These are phyloP conservation scores for Tenodera sinensis DNA, from an alignment of 2,888 invertebrate genomes.

Conservation along the genomic window DNA sequence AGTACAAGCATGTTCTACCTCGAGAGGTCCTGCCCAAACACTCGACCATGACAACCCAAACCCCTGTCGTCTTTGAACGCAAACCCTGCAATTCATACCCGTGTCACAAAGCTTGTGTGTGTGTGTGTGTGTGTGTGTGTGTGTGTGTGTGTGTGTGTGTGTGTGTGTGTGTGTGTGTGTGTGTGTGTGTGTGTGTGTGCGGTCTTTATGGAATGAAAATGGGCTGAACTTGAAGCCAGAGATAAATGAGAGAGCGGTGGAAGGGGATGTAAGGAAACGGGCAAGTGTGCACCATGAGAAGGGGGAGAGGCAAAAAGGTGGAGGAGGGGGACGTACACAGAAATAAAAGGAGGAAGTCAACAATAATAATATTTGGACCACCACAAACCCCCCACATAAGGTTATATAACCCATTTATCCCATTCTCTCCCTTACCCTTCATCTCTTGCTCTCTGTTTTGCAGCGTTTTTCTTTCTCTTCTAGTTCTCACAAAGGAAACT, in stretches of 20 bases:
- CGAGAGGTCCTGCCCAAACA: background rate
- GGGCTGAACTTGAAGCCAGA: background rate
- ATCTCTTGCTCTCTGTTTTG: background rate
- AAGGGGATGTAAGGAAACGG: background rate
- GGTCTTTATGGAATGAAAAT: constrained; percentile 4
- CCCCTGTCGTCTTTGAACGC: background rate
- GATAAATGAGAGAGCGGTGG: background rate
- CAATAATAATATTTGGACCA: constrained; percentile 21
- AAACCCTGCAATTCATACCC: background rate
- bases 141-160: background rate
- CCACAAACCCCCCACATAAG: constrained; percentile 4
- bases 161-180: background rate
- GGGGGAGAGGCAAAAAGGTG: background rate
- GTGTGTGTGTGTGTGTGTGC: background rate
- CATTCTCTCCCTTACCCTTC: background rate
- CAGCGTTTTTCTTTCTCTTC: background rate
- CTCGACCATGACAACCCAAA: background rate
- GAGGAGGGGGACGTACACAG: background rate
- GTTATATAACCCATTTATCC: constrained; percentile 7
- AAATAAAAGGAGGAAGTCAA: constrained; percentile 1
- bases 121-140: background rate
- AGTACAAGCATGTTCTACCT: background rate
- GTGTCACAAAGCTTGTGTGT: background rate
- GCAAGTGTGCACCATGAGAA: background rate
- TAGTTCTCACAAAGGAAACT: background rate